Conservation (phyloP, 2,113 vertebrate species). For the Aix galericulata region DNA sequence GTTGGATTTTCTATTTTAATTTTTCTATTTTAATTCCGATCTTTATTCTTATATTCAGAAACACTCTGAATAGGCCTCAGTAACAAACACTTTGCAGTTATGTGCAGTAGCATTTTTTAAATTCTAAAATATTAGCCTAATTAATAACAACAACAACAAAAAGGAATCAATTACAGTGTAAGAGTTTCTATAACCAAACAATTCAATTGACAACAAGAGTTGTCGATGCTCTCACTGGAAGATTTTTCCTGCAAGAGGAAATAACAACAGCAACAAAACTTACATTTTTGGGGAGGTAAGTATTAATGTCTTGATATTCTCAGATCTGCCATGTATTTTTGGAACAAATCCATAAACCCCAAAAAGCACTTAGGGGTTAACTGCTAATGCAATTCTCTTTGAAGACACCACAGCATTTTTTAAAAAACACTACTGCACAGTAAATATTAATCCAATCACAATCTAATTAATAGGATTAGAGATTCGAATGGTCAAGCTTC, state of each 20-base stretch:
- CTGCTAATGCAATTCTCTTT: background rate
- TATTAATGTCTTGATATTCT: background rate
- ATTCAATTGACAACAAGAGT: background rate
- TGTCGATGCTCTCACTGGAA: background rate
- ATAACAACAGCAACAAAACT: background rate
- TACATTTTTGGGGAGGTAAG: background rate
- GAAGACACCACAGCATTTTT: background rate
- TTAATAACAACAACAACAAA: background rate
- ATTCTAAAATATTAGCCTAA: background rate
- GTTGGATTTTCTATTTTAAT: background rate
- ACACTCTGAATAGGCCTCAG: background rate
- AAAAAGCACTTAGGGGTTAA: background rate
- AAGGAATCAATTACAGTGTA: background rate
- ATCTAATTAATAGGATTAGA: constrained; percentile 61
- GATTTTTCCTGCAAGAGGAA: background rate
- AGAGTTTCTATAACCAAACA: background rate
- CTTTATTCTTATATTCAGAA: background rate
- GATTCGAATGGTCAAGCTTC: constrained; percentile 33
- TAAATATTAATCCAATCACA: constrained; percentile 53
- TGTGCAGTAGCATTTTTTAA: background rate
- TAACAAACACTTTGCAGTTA: background rate
- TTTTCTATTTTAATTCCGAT: background rate
- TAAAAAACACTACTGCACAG: background rate
- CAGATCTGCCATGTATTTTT: background rate
- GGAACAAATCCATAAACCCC: background rate